phyloP scores from a whole-genome alignment of 2,113 vertebrate species.

The Canis aureus region DNA sequence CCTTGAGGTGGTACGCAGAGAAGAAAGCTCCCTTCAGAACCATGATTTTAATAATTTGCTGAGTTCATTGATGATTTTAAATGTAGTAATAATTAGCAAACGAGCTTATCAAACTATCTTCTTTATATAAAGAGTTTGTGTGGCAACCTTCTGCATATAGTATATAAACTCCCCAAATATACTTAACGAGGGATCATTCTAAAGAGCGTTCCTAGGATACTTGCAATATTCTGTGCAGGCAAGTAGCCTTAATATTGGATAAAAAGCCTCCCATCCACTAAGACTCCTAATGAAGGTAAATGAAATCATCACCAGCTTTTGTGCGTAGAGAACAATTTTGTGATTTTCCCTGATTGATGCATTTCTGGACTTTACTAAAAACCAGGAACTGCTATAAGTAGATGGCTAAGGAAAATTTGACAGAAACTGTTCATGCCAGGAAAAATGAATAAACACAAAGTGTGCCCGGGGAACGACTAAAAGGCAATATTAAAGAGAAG shows the following conservation, averaged over 20 bases:
- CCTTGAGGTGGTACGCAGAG: not conserved
- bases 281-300: conserved; percentile 75
- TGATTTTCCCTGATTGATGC: conserved; percentile 75
- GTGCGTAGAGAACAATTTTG: conserved; percentile 73
- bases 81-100: conserved; percentile 52
- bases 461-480: conserved; percentile 16
- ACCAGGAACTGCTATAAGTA: conserved; percentile 70
- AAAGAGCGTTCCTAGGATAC: conserved; percentile 43
- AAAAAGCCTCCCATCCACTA: conserved; percentile 77
- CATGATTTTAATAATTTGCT: not conserved
- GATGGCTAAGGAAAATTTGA: conserved; percentile 56
- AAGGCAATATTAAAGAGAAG: conserved; percentile 75
- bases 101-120: not conserved
- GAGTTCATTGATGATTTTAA: not conserved
- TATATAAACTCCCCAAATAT: conserved; percentile 62
- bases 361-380: conserved; percentile 80
- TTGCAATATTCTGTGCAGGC: conserved; percentile 43
- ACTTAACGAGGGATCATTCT: too few species aligned
- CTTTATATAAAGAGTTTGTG: not conserved
- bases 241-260: conserved; percentile 75
- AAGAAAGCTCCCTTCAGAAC: not conserved
- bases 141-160: conserved; percentile 49
- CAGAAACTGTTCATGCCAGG: conserved; percentile 57
- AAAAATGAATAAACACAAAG: conserved; percentile 29
- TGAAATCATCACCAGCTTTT: conserved; percentile 74